These are phyloP conservation scores for Agelas oroides DNA, from an alignment of 37 sponge, comb jelly and placozoan species.

Conservation along the genomic window DNA sequence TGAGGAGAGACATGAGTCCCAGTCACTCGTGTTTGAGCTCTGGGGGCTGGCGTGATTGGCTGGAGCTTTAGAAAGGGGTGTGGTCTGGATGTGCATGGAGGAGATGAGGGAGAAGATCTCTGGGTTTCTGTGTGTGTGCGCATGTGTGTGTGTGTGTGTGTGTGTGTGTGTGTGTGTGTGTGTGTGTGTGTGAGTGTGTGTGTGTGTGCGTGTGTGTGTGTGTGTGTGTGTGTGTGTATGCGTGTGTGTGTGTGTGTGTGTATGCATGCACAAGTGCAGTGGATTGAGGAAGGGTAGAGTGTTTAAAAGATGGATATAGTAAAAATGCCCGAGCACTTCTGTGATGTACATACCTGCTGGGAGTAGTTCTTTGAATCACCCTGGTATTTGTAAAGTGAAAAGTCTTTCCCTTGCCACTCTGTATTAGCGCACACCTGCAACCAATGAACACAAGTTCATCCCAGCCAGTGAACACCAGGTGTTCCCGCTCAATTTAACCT, in stretches of 20 bases:
- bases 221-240: background rate
- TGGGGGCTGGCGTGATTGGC: background rate
- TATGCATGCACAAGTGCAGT: too few species aligned
- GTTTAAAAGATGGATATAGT: too few species aligned
- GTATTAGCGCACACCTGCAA: constrained; percentile 13
- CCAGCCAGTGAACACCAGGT: too few species aligned
- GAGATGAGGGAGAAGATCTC: constrained; percentile 33
- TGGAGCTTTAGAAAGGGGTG: too few species aligned
- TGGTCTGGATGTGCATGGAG: background rate
- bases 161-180: too few species aligned
- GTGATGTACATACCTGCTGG: constrained; percentile 8
- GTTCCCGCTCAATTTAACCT: too few species aligned
- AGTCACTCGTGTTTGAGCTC: background rate
- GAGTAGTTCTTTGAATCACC: constrained; percentile 12
- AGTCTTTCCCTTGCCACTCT: background rate
- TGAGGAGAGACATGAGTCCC: background rate
- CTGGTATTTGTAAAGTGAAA: background rate
- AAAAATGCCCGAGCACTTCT: too few species aligned
- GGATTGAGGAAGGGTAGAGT: too few species aligned
- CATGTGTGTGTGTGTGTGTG: background rate
- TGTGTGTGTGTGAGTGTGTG: too few species aligned
- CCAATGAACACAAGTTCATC: too few species aligned
- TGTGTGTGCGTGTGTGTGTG: background rate
- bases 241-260: too few species aligned
- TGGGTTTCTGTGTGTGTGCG: constrained; percentile 5